Percentiles rank a stretch among this genome's conserved stretches.
Evolutionary conservation across 2,888 invertebrate species (phyloP).

Genomic region (Pinctada fucata): DNA sequence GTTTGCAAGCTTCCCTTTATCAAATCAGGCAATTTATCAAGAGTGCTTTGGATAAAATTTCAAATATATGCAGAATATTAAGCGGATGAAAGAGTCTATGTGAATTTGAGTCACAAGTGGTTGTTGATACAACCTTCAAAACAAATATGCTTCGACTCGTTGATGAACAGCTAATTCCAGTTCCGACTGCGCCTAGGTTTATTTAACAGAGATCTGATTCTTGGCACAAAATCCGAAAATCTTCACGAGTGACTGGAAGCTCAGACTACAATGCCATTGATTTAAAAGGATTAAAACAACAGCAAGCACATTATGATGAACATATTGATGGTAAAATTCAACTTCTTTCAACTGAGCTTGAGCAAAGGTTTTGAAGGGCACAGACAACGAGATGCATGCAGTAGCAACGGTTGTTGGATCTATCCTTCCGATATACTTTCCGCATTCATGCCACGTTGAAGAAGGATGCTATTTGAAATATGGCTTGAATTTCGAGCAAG

Average conservation of each 20-base stretch:
- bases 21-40: slow-evolving; percentile 22
- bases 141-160: neutral
- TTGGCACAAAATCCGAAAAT: slow-evolving; percentile 5
- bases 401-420: slow-evolving; percentile 21
- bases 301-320: neutral
- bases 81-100: neutral
- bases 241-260: slow-evolving; percentile 19
- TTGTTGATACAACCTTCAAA: neutral
- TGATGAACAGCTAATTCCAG: neutral
- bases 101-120: neutral
- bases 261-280: slow-evolving; percentile 5
- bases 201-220: slow-evolving; percentile 6
- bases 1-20: slow-evolving; percentile 26
- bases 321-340: neutral
- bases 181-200: neutral
- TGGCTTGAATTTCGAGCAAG: neutral
- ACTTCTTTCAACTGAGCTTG: neutral
- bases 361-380: slow-evolving; percentile 9
- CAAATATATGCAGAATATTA: neutral
- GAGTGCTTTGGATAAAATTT: neutral
- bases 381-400: slow-evolving; percentile 9
- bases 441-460: slow-evolving; percentile 3
- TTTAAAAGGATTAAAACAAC: neutral
- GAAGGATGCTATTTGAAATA: slow-evolving; percentile 23
- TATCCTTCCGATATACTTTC: slow-evolving; percentile 11